phyloP scores from a whole-genome alignment of 2,888 invertebrate species.

The Linnaemya tessellans region DNA sequence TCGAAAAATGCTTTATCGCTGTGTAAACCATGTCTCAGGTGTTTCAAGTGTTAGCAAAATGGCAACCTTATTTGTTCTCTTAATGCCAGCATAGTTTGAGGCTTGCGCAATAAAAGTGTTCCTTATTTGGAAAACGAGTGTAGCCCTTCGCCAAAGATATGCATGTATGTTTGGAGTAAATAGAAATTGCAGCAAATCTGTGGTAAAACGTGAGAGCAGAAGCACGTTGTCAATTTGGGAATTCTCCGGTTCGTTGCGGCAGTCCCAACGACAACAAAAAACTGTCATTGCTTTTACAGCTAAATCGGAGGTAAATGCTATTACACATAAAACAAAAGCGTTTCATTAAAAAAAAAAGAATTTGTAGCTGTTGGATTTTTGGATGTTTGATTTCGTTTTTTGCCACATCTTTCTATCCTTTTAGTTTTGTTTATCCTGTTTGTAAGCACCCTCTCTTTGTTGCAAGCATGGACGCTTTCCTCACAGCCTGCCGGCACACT shows the following conservation, averaged over 20 bases:
- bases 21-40: background rate
- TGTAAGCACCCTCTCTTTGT: conserved; percentile 19
- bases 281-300: background rate
- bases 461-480: conserved; percentile 54
- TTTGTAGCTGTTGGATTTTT: background rate
- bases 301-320: background rate
- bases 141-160: background rate
- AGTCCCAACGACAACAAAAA: conserved; percentile 30
- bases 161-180: background rate
- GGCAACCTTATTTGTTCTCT: conserved; percentile 45
- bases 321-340: background rate
- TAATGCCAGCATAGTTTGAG: background rate
- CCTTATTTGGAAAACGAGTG: background rate
- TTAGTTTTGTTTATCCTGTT: background rate
- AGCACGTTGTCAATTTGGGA: conserved; percentile 45
- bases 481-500: conserved; percentile 61
- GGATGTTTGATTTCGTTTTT: background rate
- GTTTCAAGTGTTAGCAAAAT: background rate
- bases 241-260: conserved; percentile 33
- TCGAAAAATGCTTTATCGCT: background rate
- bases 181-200: background rate
- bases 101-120: conserved; percentile 36
- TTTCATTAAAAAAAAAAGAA: background rate
- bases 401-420: background rate
- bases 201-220: conserved; percentile 7